phyloP scores from a whole-genome alignment of 1,140 invertebrate species.

The Papilio dardanus region DNA sequence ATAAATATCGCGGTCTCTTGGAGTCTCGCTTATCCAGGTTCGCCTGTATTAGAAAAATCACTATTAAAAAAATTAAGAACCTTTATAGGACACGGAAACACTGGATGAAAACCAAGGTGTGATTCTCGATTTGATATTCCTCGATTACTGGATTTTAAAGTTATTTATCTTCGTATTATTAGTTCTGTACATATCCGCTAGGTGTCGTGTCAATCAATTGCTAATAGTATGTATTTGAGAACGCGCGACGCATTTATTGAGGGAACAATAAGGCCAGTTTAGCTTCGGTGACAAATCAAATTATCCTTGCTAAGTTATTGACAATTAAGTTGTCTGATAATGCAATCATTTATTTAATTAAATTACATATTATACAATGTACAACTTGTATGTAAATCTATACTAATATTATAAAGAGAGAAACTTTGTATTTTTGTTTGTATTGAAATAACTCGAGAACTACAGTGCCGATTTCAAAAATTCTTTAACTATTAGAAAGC shows the following conservation, averaged over 20 bases:
- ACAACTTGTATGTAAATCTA: not conserved
- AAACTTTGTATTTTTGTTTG: too few relatives aligned
- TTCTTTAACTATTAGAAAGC: too few relatives aligned
- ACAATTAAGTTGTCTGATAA: not conserved
- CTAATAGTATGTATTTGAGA: not conserved
- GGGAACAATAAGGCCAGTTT: conserved; percentile 7
- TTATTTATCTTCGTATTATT: conserved; percentile 19
- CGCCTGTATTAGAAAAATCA: too few relatives aligned
- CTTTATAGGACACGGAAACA: too few relatives aligned
- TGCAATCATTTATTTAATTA: not conserved
- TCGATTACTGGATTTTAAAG: too few relatives aligned
- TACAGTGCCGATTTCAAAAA: too few relatives aligned
- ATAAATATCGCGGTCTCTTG: too few relatives aligned
- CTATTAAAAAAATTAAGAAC: too few relatives aligned
- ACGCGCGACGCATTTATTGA: not conserved
- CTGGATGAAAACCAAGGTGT: too few relatives aligned
- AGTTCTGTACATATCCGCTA: not conserved
- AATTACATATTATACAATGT: not conserved
- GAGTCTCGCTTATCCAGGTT: too few relatives aligned
- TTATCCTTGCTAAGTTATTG: not conserved
- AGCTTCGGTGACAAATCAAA: conserved; percentile 1
- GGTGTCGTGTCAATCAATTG: not conserved
- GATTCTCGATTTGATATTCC: too few relatives aligned
- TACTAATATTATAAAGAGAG: not conserved
- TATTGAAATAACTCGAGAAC: too few relatives aligned